Conservation (phyloP, 2,888 invertebrate genomes). For the Archips xylosteana region DNA sequence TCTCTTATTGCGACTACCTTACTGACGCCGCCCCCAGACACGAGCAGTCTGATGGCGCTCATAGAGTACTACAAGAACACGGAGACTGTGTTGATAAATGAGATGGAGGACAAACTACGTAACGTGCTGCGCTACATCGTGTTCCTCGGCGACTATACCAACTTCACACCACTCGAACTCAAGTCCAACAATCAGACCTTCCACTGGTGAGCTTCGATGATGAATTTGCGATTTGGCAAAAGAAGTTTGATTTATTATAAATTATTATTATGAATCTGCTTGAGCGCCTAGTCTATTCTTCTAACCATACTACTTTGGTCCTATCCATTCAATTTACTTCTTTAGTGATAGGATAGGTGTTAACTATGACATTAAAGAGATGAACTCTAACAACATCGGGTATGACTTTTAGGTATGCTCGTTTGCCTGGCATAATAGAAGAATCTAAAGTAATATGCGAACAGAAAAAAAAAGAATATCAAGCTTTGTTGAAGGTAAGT, state of each 20-base stretch:
- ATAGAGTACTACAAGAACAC: conserved; percentile 91
- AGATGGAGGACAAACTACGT: conserved; percentile 91
- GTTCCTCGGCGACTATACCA: conserved; percentile 93
- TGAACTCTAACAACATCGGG: not conserved
- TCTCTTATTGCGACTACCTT: conserved; percentile 91
- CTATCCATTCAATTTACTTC: not conserved
- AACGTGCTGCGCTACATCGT: conserved; percentile 89
- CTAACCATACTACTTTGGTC: not conserved
- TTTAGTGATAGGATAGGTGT: too few species aligned
- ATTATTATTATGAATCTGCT: too few species aligned
- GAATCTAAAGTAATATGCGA: conserved; percentile 93
- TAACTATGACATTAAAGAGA: not conserved
- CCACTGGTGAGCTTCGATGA: conserved; percentile 86
- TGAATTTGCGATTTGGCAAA: not conserved
- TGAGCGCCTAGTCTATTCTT: too few species aligned
- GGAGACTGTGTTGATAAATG: conserved; percentile 88
- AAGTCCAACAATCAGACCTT: conserved; percentile 95
- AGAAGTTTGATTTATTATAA: too few species aligned
- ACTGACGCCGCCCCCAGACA: conserved; percentile 92
- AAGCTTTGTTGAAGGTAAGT: conserved; percentile 89
- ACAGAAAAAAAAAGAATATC: conserved; percentile 94
- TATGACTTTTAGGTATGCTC: conserved; percentile 85
- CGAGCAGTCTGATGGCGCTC: conserved; percentile 93
- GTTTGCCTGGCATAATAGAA: conserved; percentile 92
- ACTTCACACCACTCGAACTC: conserved; percentile 93